Evolutionary conservation across 2,888 invertebrate genomes (phyloP), one percentile per base, ranked within the genome.

Genomic region (Stenchaetothrips biformis): DNA sequence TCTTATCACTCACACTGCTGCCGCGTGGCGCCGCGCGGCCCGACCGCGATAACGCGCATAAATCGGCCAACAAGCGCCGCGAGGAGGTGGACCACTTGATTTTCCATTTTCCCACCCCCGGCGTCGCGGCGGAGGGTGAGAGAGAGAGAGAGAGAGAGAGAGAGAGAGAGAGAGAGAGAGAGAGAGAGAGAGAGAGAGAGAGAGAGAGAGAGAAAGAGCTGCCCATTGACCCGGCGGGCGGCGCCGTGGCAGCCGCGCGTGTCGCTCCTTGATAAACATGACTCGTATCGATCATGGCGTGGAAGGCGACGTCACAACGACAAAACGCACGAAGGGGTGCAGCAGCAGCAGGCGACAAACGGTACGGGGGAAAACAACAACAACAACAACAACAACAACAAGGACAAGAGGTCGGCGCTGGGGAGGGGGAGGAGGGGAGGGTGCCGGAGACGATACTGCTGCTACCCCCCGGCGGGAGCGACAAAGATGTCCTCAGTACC

Each of bases 401-500:
- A 67, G 67, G 67, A 21, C 9, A 7, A 67, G 21, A 37, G 37
- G 37, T 4, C 37, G 37, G 37, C 37, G 21, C 7, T 21, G 67
- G 21, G 67, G 21, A 67, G 21, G 21, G 9, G 67, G 67, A 67
- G 67, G 21, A 21, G 67, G 67, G 21, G 21, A 21, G 21, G 21
- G 21, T 18, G 18, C 8, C 2, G 67, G 21, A 67, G 67, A 21
- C n/a, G n/a, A n/a, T n/a, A n/a, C n/a, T n/a, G n/a, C n/a, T n/a
- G n/a, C n/a, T 37, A 37, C 37, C 37, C 37, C 67, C 67, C 67
- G 67, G 1, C 21, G 67, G 25, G 67, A 18, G 13, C 59, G 59
- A 37, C 37, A 37, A 37, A 37, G 37, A 59, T 25, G 67, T 74
- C 67, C 67, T 74, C 67, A 74, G 67, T 74, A 74, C 67, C 67